Percentiles rank a stretch among this genome's conserved stretches.
Conservation (phyloP, 2,797 vertebrate species). For the Miichthys miiuy region DNA sequence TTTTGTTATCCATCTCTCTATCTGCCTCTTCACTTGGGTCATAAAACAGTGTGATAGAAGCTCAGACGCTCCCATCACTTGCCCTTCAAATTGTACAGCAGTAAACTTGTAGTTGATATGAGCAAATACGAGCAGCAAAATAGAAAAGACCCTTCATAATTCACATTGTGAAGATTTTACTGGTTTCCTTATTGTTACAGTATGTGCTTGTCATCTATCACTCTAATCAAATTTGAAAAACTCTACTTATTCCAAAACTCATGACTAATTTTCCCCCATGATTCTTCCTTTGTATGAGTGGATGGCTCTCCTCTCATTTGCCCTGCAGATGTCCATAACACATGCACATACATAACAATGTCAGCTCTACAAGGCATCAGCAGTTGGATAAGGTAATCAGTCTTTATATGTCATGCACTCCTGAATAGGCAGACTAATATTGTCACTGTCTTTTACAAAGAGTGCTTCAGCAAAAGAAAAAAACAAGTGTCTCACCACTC, state of each 20-base stretch:
- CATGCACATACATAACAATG: slow-evolving; percentile 23
- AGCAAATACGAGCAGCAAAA: slow-evolving; percentile 18
- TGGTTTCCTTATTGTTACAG: slow-evolving; percentile 31
- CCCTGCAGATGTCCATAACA: slow-evolving; percentile 20
- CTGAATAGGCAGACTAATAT: neutral
- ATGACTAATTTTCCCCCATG: slow-evolving; percentile 13
- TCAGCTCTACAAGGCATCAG: slow-evolving; percentile 1
- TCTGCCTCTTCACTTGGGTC: neutral
- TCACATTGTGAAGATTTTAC: slow-evolving; percentile 27
- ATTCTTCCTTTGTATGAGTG: neutral
- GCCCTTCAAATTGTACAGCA: slow-evolving; percentile 20
- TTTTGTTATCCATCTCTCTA: slow-evolving; percentile 8
- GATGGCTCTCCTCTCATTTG: slow-evolving; percentile 14
- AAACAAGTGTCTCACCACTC: neutral
- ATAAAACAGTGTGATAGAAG: slow-evolving; percentile 19
- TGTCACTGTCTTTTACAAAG: slow-evolving; percentile 10
- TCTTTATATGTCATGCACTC: slow-evolving; percentile 10
- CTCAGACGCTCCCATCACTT: neutral
- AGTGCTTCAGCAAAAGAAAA: neutral
- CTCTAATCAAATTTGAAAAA: slow-evolving; percentile 34
- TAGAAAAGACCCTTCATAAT: slow-evolving; percentile 27
- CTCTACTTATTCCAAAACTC: slow-evolving; percentile 24
- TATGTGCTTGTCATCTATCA: slow-evolving; percentile 31
- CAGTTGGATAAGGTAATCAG: slow-evolving; percentile 15
- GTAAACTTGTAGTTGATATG: slow-evolving; percentile 18